Conservation (phyloP, 1,140 invertebrate genomes). For the Epicauta chinensis region DNA sequence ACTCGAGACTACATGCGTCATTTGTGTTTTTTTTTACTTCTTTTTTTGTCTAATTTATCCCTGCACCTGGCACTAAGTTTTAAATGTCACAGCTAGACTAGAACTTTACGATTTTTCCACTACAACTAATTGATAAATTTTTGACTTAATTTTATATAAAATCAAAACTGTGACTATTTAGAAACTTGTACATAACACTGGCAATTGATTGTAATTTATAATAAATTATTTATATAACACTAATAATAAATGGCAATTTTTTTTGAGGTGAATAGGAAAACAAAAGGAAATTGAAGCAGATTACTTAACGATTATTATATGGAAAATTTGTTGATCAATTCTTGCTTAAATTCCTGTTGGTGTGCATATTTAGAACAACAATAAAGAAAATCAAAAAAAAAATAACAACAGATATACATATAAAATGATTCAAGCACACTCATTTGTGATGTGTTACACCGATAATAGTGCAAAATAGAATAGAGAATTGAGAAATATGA, state of each 20-base stretch:
- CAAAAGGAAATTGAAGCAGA: neutral
- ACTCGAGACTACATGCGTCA: too few relatives aligned
- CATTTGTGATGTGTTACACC: slow-evolving; percentile 17
- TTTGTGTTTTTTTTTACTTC: too few relatives aligned
- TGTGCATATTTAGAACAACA: slow-evolving; percentile 11
- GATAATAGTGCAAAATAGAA: slow-evolving; percentile 20
- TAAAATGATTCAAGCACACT: slow-evolving; percentile 13
- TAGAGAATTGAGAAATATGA: neutral
- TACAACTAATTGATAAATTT: too few relatives aligned
- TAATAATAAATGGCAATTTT: too few relatives aligned
- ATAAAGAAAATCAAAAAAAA: slow-evolving; percentile 21
- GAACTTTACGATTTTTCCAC: too few relatives aligned
- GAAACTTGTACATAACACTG: slow-evolving; percentile 6
- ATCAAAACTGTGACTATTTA: slow-evolving; percentile 2
- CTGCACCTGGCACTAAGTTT: too few relatives aligned
- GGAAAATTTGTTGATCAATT: slow-evolving; percentile 23
- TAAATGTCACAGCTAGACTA: too few relatives aligned
- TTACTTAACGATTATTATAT: slow-evolving; percentile 20
- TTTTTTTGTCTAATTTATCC: too few relatives aligned
- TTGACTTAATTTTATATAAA: slow-evolving; percentile 1
- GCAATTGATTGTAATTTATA: slow-evolving; percentile 4
- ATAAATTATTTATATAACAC: neutral
- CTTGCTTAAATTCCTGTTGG: slow-evolving; percentile 27
- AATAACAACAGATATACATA: slow-evolving; percentile 24
- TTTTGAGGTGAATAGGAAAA: too few relatives aligned